Conservation (phyloP, 2,797 vertebrate species). For the Hydrophis major region DNA sequence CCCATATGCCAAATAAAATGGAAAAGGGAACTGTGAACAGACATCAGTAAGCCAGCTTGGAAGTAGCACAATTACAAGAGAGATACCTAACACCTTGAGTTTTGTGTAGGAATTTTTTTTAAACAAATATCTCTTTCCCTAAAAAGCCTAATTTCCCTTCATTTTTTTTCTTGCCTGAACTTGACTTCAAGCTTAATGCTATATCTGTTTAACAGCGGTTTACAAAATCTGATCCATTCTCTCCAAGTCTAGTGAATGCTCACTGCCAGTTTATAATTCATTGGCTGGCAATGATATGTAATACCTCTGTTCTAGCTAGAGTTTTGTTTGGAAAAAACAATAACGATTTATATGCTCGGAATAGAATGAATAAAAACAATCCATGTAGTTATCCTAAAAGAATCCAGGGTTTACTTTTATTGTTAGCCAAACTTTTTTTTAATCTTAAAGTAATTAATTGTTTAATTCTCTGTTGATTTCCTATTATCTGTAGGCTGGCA, state of each 20-base stretch:
- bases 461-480: neutral
- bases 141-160: neutral
- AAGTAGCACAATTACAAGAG: neutral
- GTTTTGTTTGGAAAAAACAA: neutral
- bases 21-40: neutral
- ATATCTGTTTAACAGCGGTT: conserved; percentile 17
- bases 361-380: neutral
- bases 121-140: neutral
- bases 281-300: neutral
- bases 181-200: neutral
- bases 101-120: neutral
- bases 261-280: conserved; percentile 14
- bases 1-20: neutral
- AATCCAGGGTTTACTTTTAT: neutral
- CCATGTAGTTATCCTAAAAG: neutral
- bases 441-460: neutral
- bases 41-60: neutral
- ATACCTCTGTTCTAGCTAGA: neutral
- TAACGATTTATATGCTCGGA: neutral
- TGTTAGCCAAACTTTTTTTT: neutral
- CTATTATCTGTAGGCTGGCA: conserved; percentile 81
- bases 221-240: neutral
- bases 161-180: neutral
- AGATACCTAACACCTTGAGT: neutral
- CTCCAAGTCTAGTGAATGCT: neutral